A percentile compares a stretch with the other conserved stretches of the same genome.
Evolutionary conservation across 2,888 invertebrate genomes (phyloP).

Genomic region (Ophion ventricosus): DNA sequence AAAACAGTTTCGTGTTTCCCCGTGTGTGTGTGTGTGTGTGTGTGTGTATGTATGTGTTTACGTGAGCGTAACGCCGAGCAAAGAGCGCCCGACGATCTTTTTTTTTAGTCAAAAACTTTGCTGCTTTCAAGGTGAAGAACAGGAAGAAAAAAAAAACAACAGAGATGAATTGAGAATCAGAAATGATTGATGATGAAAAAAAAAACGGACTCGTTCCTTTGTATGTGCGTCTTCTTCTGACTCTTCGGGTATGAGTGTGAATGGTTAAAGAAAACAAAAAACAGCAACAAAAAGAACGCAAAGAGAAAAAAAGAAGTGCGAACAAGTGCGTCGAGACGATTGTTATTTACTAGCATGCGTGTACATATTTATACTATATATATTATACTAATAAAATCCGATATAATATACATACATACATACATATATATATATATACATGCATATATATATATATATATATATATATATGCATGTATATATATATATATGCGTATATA

Average conservation of each 20-base stretch:
- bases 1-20: constrained; percentile 15
- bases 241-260: constrained; percentile 60
- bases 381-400: constrained; percentile 76
- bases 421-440: constrained; percentile 77
- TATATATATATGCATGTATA: constrained; percentile 70
- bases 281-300: constrained; percentile 40
- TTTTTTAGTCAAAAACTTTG: constrained; percentile 42
- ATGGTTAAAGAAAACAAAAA: constrained; percentile 57
- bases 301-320: constrained; percentile 48
- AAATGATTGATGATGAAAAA: constrained; percentile 68
- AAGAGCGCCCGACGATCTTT: constrained; percentile 56
- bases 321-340: constrained; percentile 75
- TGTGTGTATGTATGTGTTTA: constrained; percentile 42
- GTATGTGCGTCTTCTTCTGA: constrained; percentile 64
- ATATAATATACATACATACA: constrained; percentile 77
- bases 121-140: constrained; percentile 56
- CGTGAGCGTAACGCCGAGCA: constrained; percentile 54
- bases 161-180: constrained; percentile 73
- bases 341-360: constrained; percentile 80
- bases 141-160: constrained; percentile 45
- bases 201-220: constrained; percentile 66
- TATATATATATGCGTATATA: constrained; percentile 70
- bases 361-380: constrained; percentile 82
- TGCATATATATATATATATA: constrained; percentile 77
- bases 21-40: constrained; percentile 27